Conservation (phyloP, 35 echinoderm and acorn worm genomes). For the Lytechinus pictus region DNA sequence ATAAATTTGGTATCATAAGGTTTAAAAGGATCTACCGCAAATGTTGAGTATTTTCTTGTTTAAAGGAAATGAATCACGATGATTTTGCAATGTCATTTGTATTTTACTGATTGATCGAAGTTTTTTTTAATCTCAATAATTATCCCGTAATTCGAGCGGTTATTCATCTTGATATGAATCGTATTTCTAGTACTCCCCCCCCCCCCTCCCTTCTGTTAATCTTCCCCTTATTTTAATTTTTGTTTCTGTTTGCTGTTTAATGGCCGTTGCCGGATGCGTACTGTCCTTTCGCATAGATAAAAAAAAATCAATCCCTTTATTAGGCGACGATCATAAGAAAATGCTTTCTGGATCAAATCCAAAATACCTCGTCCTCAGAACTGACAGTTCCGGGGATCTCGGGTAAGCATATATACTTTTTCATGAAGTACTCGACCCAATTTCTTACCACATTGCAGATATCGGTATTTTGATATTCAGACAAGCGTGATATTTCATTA, state of each 20-base stretch:
- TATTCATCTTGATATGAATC: background rate
- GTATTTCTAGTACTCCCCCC: background rate
- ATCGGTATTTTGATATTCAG: conserved; percentile 4
- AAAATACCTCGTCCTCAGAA: background rate
- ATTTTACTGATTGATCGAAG: no score
- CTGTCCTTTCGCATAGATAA: background rate
- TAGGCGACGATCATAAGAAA: background rate
- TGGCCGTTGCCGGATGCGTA: background rate
- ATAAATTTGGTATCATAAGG: no score
- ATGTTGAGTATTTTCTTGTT: no score
- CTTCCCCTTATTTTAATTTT: background rate
- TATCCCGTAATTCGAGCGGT: no score
- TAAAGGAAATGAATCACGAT: no score
- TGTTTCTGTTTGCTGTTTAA: background rate
- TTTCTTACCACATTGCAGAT: background rate
- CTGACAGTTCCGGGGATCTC: background rate
- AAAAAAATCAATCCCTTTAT: background rate
- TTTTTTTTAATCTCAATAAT: no score
- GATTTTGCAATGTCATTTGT: no score
- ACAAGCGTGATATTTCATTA: conserved; percentile 19
- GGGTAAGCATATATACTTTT: background rate
- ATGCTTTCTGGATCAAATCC: background rate
- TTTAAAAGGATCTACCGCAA: no score
- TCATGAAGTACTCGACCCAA: background rate
- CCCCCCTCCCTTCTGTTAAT: background rate